Percentiles rank a stretch among this genome's conserved stretches.
Evolutionary conservation across 2,113 vertebrate genomes (phyloP).

Genomic region (Colossoma macropomum): DNA sequence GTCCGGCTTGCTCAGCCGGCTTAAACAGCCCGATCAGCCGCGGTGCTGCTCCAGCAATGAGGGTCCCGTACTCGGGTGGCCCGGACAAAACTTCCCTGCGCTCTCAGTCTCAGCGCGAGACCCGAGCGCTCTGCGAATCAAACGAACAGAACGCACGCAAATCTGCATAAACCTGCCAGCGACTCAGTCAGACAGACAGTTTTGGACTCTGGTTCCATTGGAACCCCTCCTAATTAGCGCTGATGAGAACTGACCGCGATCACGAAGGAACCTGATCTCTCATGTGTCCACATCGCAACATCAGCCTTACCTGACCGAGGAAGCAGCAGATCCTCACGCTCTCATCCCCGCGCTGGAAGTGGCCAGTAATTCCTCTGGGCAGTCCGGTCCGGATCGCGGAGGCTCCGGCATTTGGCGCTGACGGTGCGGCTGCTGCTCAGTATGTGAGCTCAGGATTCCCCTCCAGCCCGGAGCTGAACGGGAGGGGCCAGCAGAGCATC

Average conservation of each 20-base stretch:
- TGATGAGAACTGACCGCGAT: background rate
- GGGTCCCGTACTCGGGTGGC: background rate
- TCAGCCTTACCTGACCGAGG: slow-evolving; percentile 44
- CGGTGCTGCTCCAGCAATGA: background rate
- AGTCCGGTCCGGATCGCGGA: slow-evolving; percentile 55
- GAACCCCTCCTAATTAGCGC: background rate
- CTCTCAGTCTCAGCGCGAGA: background rate
- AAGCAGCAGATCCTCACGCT: slow-evolving; percentile 35
- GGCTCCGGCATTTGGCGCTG: slow-evolving; percentile 58
- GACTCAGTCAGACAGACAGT: background rate
- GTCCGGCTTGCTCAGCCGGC: background rate
- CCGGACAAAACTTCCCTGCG: background rate
- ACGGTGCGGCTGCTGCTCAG: slow-evolving; percentile 11
- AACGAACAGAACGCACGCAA: background rate
- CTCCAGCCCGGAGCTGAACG: slow-evolving; percentile 62
- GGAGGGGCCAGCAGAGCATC: slow-evolving; percentile 67
- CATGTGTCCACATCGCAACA: background rate
- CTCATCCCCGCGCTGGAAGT: slow-evolving; percentile 34
- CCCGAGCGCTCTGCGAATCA: background rate
- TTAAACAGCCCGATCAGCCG: background rate
- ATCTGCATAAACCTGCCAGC: background rate
- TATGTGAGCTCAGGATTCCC: slow-evolving; percentile 63
- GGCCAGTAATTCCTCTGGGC: slow-evolving; percentile 69
- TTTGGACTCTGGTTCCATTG: background rate
- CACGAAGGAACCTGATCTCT: background rate